Evolutionary conservation across 2,113 vertebrate species (phyloP).

Genomic region (Mustelus asterias): DNA sequence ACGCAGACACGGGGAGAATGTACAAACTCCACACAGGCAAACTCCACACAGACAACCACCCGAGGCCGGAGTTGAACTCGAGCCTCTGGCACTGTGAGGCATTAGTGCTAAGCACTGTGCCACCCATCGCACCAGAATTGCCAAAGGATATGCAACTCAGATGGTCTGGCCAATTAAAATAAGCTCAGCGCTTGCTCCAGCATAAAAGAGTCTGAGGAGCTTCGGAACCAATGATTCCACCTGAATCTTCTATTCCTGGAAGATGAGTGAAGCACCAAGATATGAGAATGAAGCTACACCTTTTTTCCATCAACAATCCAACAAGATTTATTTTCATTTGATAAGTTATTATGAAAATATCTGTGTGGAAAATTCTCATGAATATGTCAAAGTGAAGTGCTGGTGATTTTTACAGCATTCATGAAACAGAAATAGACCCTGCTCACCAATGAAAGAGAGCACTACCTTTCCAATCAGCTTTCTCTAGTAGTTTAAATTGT

Average conservation of each 20-base stretch:
- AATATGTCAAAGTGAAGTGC: not conserved
- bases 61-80: too few species aligned
- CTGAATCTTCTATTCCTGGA: not conserved
- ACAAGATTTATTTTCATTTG: not conserved
- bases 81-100: too few species aligned
- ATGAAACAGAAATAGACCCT: not conserved
- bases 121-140: not conserved
- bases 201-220: not conserved
- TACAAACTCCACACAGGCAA: too few species aligned
- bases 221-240: not conserved
- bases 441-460: not conserved
- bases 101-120: too few species aligned
- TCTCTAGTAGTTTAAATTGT: too few species aligned
- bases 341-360: slow-evolving; percentile 2
- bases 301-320: not conserved
- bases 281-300: not conserved
- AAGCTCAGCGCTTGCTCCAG: not conserved
- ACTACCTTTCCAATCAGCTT: not conserved
- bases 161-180: not conserved
- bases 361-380: not conserved
- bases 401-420: not conserved
- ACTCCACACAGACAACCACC: too few species aligned
- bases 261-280: not conserved
- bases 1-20: too few species aligned
- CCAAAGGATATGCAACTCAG: not conserved